Evolutionary conservation across 2,888 invertebrate species (phyloP).

Genomic region (Microctonus hyperodae): DNA sequence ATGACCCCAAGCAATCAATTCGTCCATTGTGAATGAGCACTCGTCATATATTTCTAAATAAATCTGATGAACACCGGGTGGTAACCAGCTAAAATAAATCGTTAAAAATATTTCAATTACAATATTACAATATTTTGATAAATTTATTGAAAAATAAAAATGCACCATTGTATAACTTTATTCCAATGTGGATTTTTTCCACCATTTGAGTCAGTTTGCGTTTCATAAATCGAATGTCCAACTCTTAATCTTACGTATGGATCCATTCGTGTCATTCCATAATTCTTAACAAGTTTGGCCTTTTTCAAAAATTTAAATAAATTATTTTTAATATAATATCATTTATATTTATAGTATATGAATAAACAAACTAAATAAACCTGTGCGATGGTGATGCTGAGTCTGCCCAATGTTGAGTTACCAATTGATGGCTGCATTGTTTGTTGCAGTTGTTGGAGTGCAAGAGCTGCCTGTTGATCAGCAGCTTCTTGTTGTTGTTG

Average conservation of each 20-base stretch:
- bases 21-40: slow-evolving; percentile 95
- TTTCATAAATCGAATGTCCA: slow-evolving; percentile 95
- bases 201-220: slow-evolving; percentile 93
- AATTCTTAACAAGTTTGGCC: slow-evolving; percentile 93
- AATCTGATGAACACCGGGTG: slow-evolving; percentile 86
- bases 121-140: no score
- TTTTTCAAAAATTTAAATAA: no score
- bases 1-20: slow-evolving; percentile 93
- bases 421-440: slow-evolving; percentile 61
- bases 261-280: slow-evolving; percentile 95
- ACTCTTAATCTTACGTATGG: slow-evolving; percentile 92
- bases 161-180: slow-evolving; percentile 88
- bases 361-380: no score
- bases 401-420: slow-evolving; percentile 70
- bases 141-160: slow-evolving; percentile 13
- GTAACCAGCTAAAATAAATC: slow-evolving; percentile 72
- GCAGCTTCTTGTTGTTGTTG: slow-evolving; percentile 76
- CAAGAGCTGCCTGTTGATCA: slow-evolving; percentile 80
- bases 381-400: slow-evolving; percentile 87
- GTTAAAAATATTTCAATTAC: no score
- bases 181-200: slow-evolving; percentile 97
- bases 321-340: no score
- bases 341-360: no score
- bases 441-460: slow-evolving; percentile 69
- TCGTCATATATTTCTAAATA: slow-evolving; percentile 97